Conservation (phyloP, 2,113 vertebrate species). For the Mus spicilegus region DNA sequence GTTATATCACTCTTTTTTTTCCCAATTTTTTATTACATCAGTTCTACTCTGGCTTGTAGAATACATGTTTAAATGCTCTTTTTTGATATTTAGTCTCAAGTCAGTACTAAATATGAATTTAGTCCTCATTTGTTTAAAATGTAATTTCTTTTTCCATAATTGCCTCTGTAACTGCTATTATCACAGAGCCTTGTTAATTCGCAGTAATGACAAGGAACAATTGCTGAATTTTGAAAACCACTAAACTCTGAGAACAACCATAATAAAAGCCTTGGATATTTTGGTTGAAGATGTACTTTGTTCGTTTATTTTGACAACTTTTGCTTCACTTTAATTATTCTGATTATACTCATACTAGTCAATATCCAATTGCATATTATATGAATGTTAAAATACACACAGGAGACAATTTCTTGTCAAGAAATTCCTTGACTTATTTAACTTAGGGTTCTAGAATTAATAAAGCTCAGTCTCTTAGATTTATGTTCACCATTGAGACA, state of each 20-base stretch:
- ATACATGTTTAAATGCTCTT: slow-evolving; percentile 49
- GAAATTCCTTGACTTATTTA: slow-evolving; percentile 29
- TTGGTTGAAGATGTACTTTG: slow-evolving; percentile 60
- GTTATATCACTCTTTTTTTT: slow-evolving; percentile 13
- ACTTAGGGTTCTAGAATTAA: slow-evolving; percentile 28
- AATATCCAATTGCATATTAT: slow-evolving; percentile 5
- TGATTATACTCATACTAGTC: slow-evolving; percentile 35
- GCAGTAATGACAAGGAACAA: slow-evolving; percentile 74
- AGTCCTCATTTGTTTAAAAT: slow-evolving; percentile 74
- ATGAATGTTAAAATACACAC: slow-evolving; percentile 48
- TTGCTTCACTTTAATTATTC: slow-evolving; percentile 71
- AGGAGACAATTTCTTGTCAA: slow-evolving; percentile 25
- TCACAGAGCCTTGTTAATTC: slow-evolving; percentile 69
- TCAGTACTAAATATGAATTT: slow-evolving; percentile 58
- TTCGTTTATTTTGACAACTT: slow-evolving; percentile 73
- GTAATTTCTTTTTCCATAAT: slow-evolving; percentile 75
- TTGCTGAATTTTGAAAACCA: slow-evolving; percentile 71
- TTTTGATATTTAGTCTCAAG: slow-evolving; percentile 63
- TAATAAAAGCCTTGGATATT: slow-evolving; percentile 65
- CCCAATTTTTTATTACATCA: neutral
- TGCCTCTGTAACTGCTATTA: slow-evolving; percentile 58
- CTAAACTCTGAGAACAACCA: slow-evolving; percentile 69
- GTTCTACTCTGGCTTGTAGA: slow-evolving; percentile 51
- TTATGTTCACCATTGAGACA: neutral
- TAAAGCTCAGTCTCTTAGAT: neutral